Conservation (phyloP, 2,888 invertebrate genomes). For the Callimorpha dominula region DNA sequence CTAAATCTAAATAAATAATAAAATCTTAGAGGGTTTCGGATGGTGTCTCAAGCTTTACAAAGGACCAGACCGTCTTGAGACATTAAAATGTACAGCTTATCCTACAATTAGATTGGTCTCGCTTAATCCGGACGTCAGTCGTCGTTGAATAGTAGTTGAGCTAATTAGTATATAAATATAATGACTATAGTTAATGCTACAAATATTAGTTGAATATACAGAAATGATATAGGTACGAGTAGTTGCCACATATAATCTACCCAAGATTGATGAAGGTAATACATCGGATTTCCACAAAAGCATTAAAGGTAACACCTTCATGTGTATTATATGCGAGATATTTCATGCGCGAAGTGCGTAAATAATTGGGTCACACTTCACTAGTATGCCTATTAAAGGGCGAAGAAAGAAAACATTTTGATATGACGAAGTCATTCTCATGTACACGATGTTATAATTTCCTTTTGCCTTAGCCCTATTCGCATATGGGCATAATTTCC, state of each 20-base stretch:
- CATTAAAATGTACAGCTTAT: not conserved
- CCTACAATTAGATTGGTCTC: too few species aligned
- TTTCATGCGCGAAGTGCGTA: not conserved
- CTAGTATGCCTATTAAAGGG: not conserved
- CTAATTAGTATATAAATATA: not conserved
- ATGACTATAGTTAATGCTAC: constrained; percentile 1
- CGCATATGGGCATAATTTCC: too few species aligned
- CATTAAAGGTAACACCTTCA: not conserved
- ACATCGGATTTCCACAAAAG: not conserved
- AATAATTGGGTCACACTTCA: not conserved
- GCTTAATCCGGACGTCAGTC: not conserved
- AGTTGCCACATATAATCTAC: not conserved
- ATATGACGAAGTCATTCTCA: not conserved
- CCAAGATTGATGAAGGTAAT: not conserved
- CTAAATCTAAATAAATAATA: not conserved
- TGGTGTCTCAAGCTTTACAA: not conserved
- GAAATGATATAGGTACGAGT: not conserved
- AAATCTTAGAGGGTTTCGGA: not conserved
- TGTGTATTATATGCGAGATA: not conserved
- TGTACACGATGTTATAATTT: too few species aligned
- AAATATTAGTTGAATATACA: not conserved
- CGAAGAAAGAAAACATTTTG: not conserved
- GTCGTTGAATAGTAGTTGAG: not conserved
- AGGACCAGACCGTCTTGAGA: not conserved
- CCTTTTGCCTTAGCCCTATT: too few species aligned